These are phyloP conservation scores for Arvicanthis niloticus DNA, from an alignment of 2,113 vertebrate genomes.

Conservation along the genomic window DNA sequence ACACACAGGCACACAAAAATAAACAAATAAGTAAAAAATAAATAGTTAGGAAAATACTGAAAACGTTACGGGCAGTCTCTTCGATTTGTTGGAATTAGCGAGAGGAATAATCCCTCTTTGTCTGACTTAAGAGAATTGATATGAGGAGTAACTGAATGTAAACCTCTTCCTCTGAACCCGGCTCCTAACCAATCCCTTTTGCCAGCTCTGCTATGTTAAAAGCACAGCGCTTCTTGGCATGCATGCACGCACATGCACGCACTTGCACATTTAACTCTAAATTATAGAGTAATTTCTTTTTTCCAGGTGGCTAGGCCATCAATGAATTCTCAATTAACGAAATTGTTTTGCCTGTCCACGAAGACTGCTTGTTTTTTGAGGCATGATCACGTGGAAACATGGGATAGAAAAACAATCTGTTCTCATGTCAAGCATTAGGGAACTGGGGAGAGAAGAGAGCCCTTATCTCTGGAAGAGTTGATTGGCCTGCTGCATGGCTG, in stretches of 20 bases:
- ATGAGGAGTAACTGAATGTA: not conserved
- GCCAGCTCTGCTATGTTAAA: not conserved
- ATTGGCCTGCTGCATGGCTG: constrained; percentile 6
- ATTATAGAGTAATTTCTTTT: constrained; percentile 37
- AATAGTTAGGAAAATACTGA: not conserved
- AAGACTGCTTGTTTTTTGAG: constrained; percentile 31
- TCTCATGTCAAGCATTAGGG: constrained; percentile 16
- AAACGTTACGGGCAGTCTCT: not conserved
- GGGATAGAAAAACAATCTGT: constrained; percentile 27
- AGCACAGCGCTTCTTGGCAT: not conserved
- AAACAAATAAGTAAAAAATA: not conserved
- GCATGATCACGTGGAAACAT: constrained; percentile 28
- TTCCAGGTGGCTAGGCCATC: constrained; percentile 34
- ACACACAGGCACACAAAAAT: not conserved
- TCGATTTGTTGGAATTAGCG: not conserved
- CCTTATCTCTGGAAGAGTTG: not conserved
- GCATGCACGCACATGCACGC: not conserved
- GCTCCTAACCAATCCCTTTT: not conserved
- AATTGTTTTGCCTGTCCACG: not conserved
- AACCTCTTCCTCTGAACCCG: constrained; percentile 6
- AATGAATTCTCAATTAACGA: constrained; percentile 56
- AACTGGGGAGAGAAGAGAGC: not conserved
- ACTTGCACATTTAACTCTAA: not conserved
- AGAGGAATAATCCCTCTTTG: not conserved
- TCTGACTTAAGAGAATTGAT: constrained; percentile 41